These are phyloP conservation scores for Melanerpes formicivorus DNA, from an alignment of 2,113 vertebrate genomes.

Conservation along the genomic window DNA sequence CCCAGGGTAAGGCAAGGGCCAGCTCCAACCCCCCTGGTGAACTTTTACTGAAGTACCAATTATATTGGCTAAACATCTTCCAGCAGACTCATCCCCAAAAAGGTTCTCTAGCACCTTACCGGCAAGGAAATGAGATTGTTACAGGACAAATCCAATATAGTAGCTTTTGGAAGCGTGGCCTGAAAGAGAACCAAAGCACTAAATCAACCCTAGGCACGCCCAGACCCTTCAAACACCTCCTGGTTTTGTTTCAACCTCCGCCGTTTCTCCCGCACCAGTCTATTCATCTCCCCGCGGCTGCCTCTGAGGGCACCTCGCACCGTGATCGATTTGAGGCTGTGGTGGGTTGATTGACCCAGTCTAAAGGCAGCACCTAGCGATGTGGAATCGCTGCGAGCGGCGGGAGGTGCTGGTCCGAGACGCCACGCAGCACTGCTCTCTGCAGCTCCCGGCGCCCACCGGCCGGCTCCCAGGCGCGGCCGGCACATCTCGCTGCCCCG, in stretches of 20 bases:
- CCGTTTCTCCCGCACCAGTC: not conserved
- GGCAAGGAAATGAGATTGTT: conserved; percentile 90
- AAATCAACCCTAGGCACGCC: not conserved
- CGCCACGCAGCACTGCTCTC: not conserved
- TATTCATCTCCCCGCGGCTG: not conserved
- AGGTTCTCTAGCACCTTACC: conserved; percentile 77
- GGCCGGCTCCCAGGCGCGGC: not conserved
- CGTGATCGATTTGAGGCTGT: not conserved
- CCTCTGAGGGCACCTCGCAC: not conserved
- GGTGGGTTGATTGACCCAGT: too few species aligned
- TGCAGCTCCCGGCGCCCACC: fast-evolving
- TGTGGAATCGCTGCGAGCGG: not conserved
- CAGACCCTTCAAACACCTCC: too few species aligned
- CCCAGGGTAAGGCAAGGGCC: not conserved
- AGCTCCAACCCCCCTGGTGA: not conserved
- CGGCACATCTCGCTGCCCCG: not conserved
- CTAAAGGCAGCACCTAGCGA: not conserved
- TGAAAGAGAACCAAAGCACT: conserved; percentile 66
- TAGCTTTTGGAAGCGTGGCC: conserved; percentile 91
- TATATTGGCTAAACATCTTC: not conserved
- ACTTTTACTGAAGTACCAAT: not conserved
- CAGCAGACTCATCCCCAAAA: not conserved
- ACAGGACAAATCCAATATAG: conserved; percentile 92
- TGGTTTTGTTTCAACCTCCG: not conserved
- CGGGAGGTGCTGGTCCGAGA: not conserved